Conservation (phyloP, 2,113 vertebrate genomes). For the Amblyornis subalaris region DNA sequence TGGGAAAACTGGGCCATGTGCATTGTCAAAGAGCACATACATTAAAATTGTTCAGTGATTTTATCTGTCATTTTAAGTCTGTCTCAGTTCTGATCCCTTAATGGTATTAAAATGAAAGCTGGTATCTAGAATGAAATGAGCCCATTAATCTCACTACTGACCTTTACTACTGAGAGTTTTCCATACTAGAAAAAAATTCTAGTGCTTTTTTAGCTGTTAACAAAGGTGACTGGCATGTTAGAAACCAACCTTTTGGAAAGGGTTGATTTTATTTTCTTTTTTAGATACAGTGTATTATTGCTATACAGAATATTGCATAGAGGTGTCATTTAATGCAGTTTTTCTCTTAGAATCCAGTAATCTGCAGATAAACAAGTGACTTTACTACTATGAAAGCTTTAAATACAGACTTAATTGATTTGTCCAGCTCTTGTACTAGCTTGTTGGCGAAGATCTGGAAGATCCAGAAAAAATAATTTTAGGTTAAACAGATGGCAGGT, state of each 20-base stretch:
- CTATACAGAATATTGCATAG: not conserved
- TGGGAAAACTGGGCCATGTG: not conserved
- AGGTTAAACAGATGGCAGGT: not conserved
- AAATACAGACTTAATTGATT: not conserved
- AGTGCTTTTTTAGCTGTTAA: not conserved
- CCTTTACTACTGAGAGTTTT: not conserved
- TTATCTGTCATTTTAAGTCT: not conserved
- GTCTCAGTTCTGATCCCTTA: slow-evolving; percentile 26
- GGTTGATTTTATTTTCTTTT: not conserved
- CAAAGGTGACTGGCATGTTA: not conserved
- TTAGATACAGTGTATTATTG: not conserved
- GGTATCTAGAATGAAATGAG: slow-evolving; percentile 8
- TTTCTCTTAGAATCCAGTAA: not conserved
- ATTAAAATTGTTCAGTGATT: not conserved
- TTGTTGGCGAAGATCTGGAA: not conserved
- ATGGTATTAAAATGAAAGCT: slow-evolving; percentile 43
- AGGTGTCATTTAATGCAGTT: not conserved
- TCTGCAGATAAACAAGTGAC: not conserved
- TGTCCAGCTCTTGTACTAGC: not conserved
- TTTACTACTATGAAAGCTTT: not conserved
- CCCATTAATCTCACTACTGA: slow-evolving; percentile 5
- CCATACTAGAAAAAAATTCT: not conserved
- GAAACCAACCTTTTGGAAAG: not conserved
- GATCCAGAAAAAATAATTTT: not conserved
- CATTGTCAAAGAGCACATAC: not conserved